Evolutionary conservation across 2,113 vertebrate genomes (phyloP), one percentile per base, ranked within the genome.

Genomic region (Polypterus senegalus): DNA sequence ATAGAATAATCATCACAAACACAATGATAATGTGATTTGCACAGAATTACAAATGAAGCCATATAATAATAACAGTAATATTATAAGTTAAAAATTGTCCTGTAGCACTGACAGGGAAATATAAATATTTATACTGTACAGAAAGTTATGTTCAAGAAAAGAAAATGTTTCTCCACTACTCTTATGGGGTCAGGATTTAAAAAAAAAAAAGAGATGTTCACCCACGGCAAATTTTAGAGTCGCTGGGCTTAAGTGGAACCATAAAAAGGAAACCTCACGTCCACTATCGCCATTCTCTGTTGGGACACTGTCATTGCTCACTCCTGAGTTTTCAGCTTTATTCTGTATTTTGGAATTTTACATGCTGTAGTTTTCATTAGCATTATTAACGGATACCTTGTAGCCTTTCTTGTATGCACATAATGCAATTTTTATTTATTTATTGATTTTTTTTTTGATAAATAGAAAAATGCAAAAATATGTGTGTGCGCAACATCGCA

Each of bases 351-450:
- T 74, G 73, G 74, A 76, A 76, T 73, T 69, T 73, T 84, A 86
- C 75, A 81, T 83, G 78, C 78, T 76, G 76, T 85, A 84, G 80
- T 83, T 83, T 83, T 83, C 82, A 84, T 88, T 80, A 83, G 83
- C 85, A 84, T 88, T 89, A 88, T 78, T 77, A 80, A 83, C 69
- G n/a, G 47, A 61, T 73, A 86, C 80, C 81, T 87, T 83, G 76
- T 88, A 84, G 84, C 82, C 86, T 88, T 89, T 88, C 81, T 85
- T 79, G 81, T 86, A 83, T 83, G 81, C 81, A 82, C 78, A 85
- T 83, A 81, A 86, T 86, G 83, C 81, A 82, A 80, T 86, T 86
- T 85, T 82, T 57, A 9, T 63, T 63, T 63, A 81, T 76, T 51
- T 51, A 7, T 51, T 51, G 5, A 86, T 86, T 83, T 85, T 64